phyloP scores from a whole-genome alignment of 2,797 vertebrate species.

The Artibeus jamaicensis region DNA sequence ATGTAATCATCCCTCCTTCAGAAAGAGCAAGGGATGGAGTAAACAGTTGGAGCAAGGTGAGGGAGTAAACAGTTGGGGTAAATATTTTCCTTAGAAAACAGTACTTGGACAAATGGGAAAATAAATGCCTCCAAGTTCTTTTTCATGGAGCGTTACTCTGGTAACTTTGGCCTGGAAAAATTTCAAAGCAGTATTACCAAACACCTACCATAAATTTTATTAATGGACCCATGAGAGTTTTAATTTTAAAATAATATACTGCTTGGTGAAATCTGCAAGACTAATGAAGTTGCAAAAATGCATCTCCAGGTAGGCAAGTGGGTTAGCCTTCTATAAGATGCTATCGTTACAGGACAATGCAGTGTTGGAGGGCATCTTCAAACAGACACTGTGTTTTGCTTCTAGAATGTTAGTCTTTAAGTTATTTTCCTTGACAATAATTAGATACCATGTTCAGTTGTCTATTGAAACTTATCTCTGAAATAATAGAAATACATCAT shows the following conservation, averaged over 20 bases:
- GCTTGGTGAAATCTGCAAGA: conserved; percentile 41
- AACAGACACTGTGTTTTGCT: not conserved
- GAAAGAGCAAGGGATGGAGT: not conserved
- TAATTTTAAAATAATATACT: conserved; percentile 52
- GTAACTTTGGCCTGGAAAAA: not conserved
- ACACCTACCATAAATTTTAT: not conserved
- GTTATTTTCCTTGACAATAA: not conserved
- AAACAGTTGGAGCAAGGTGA: not conserved
- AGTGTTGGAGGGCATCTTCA: not conserved
- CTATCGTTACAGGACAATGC: not conserved
- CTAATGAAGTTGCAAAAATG: conserved; percentile 49
- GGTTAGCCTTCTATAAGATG: conserved; percentile 26
- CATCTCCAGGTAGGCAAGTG: not conserved
- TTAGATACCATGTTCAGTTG: not conserved
- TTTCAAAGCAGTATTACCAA: conserved; percentile 8
- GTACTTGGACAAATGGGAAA: conserved; percentile 6
- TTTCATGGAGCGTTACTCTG: not conserved
- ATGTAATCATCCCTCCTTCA: conserved; percentile 3
- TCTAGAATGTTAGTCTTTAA: conserved; percentile 7
- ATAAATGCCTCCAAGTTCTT: not conserved
- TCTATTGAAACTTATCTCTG: not conserved
- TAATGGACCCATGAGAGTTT: conserved; percentile 30
- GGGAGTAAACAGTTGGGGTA: not conserved
- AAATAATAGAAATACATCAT: not conserved
- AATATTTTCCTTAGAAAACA: conserved; percentile 37